Evolutionary conservation across 2,113 vertebrate genomes (phyloP).

Genomic region (Menidia beryllina): DNA sequence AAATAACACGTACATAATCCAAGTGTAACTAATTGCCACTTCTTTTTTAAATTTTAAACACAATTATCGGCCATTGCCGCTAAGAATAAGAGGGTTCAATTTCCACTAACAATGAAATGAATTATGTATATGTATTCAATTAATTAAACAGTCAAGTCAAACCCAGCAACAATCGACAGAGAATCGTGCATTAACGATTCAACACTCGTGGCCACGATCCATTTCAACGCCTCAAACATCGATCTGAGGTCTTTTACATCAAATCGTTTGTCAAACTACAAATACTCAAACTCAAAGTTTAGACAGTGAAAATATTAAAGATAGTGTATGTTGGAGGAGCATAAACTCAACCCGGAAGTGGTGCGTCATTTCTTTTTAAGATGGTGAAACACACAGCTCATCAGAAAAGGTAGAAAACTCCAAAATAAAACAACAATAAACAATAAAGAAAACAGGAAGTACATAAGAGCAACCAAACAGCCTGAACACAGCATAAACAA

Average conservation of each 20-base stretch:
- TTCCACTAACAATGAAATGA: background rate
- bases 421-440: background rate
- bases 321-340: constrained; percentile 41
- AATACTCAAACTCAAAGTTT: background rate
- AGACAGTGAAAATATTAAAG: too few relatives aligned
- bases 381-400: background rate
- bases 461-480: background rate
- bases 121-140: background rate
- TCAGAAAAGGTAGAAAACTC: background rate
- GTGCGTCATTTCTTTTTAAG: background rate
- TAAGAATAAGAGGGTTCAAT: too few relatives aligned
- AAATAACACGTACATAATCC: too few relatives aligned
- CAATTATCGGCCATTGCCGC: background rate
- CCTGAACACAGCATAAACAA: background rate
- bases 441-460: background rate
- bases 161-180: background rate
- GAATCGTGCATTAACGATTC: background rate
- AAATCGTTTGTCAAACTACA: background rate
- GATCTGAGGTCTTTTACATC: background rate
- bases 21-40: too few relatives aligned
- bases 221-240: background rate
- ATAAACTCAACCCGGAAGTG: background rate
- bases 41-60: background rate
- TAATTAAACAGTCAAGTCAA: background rate
- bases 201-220: background rate